Base-by-base conservation (phyloP, 2,113 vertebrate species). In the Lepus timidus region DNA sequence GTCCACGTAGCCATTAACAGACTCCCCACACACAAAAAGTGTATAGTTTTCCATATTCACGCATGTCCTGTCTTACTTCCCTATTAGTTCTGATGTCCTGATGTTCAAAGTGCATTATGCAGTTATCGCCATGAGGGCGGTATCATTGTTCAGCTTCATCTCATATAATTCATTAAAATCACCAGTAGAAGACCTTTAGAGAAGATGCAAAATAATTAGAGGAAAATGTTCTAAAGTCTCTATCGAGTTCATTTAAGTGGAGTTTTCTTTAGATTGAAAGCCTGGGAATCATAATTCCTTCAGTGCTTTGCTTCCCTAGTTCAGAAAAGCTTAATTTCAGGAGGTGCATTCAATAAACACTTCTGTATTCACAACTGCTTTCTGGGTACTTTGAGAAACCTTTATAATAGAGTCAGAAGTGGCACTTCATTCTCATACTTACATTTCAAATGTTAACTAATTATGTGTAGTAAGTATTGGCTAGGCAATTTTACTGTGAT, bases 1-100 rank as follows among this genome's bases (percentile, higher is more conserved):
- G 98, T 44, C 29, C 27, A 39, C 0, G 4, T 51, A 1, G 10
- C 61, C 16, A 4, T 51, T 2, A 36, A 55, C 0, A 73, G 19
- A 3, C 39, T 2, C n/a, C 16, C 36, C 3, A 11, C 22, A 9
- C 0, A 11, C 8, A 27, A 64, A 0, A 16, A 20, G 19, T 9
- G 3, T 25, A 3, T 0, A 2, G 4, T 2, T 27, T 27, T 64
- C 84, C 51, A 8, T 12, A 1, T 9, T 36, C 44, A 16, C 61
- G 14, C n/a, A 9, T 4, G 12, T 70, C 64, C 85, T 74, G 27
- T 4, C 19, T 10, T 4, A 9, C 39, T 80, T 55, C 10, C 36
- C 3, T 14, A 5, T 6, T 51, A 58, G 36, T 55, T 33, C 3
- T 2, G 31, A 92, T n/a, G 16, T n/a, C 33, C 36, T 52, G 23